phyloP scores from a whole-genome alignment of 2,113 vertebrate species.

The Pogonocichla stellata region DNA sequence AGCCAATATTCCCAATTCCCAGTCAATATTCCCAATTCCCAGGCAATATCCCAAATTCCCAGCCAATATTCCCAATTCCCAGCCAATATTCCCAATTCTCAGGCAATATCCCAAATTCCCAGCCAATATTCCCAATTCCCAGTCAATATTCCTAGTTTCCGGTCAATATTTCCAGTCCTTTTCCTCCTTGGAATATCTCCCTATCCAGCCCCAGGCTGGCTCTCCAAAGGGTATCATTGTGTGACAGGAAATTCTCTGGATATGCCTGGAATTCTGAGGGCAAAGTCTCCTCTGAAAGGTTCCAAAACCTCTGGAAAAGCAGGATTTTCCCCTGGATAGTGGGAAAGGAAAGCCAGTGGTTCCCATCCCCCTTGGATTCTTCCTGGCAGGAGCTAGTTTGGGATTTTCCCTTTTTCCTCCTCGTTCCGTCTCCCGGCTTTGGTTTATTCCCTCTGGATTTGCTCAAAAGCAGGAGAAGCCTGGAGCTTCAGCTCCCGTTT shows the following conservation, averaged over 20 bases:
- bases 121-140: background rate
- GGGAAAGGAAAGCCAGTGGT: background rate
- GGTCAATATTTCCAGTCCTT: background rate
- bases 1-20: background rate
- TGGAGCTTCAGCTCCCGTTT: background rate
- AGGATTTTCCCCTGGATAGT: background rate
- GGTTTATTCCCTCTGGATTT: background rate
- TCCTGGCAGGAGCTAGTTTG: fast-evolving
- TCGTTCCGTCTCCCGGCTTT: fast-evolving
- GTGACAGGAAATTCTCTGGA: background rate
- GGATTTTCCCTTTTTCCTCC: background rate
- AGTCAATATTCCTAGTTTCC: background rate
- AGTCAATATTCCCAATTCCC: background rate
- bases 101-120: background rate
- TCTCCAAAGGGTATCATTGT: background rate
- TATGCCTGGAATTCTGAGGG: background rate
- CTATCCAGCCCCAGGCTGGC: background rate
- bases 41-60: background rate
- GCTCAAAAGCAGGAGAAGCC: background rate
- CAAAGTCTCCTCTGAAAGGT: background rate
- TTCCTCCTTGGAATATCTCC: background rate
- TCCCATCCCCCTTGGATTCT: background rate
- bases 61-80: background rate
- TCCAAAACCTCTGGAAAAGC: background rate
- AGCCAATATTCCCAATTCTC: background rate